Evolutionary conservation across 2,797 vertebrate genomes (phyloP).

Genomic region (Hipposideros larvatus): DNA sequence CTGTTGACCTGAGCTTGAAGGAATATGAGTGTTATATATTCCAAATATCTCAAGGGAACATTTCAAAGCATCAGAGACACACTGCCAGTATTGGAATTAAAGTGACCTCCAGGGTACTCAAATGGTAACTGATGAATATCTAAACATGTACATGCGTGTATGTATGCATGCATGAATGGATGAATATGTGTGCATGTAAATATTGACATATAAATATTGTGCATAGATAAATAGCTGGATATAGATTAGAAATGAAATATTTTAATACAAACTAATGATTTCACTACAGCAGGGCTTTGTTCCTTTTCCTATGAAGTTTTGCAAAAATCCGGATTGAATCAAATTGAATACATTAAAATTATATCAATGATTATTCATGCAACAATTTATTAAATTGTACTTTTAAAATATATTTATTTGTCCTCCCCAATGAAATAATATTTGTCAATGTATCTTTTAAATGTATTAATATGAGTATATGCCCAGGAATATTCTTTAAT

Average conservation of each 20-base stretch:
- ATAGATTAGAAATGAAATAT: not conserved
- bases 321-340: not conserved
- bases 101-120: not conserved
- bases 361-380: not conserved
- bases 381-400: not conserved
- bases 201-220: not conserved
- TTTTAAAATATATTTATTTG: not conserved
- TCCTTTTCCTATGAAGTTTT: not conserved
- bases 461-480: not conserved
- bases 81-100: not conserved
- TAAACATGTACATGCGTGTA: not conserved
- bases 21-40: not conserved
- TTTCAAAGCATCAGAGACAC: not conserved
- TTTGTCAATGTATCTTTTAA: not conserved
- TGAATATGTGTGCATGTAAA: not conserved
- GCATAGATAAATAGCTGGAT: not conserved
- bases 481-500: conserved; percentile 79
- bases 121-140: not conserved
- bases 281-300: not conserved
- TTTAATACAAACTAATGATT: not conserved
- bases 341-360: not conserved
- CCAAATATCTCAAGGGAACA: not conserved
- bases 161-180: not conserved
- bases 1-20: not conserved
- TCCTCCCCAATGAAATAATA: not conserved